Evolutionary conservation across 2,888 invertebrate genomes (phyloP).

Genomic region (Agriotes lineatus): DNA sequence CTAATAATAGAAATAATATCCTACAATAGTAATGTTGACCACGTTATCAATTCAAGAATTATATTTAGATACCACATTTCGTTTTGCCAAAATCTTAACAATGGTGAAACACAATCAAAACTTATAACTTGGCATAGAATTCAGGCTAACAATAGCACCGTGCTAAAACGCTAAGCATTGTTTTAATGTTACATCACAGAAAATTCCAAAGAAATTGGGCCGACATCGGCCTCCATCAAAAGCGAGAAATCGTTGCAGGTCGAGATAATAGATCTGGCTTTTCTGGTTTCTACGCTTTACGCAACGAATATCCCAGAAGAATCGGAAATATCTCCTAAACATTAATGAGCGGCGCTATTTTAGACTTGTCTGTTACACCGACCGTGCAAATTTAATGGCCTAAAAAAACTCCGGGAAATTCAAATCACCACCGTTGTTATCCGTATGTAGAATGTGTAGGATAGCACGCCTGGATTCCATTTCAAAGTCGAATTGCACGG

Average conservation of each 20-base stretch:
- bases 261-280: not conserved
- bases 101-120: not conserved
- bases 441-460: not conserved
- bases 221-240: not conserved
- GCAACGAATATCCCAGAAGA: not conserved
- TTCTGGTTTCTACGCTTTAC: not conserved
- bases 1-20: no score
- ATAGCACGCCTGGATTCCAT: not conserved
- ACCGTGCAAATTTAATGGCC: not conserved
- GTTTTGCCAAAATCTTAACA: no score
- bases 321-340: not conserved
- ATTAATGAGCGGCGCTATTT: not conserved
- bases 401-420: not conserved
- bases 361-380: not conserved
- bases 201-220: not conserved
- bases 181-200: not conserved
- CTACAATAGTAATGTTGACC: no score
- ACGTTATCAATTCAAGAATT: no score
- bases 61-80: no score
- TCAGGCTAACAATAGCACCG: constrained; percentile 10
- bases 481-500: no score
- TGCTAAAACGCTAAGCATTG: constrained; percentile 10
- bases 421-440: not conserved
- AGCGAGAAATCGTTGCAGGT: not conserved
- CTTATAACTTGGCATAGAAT: constrained; percentile 4